These are phyloP conservation scores for Falco naumanni DNA, from an alignment of 2,797 vertebrate genomes.

Conservation along the genomic window DNA sequence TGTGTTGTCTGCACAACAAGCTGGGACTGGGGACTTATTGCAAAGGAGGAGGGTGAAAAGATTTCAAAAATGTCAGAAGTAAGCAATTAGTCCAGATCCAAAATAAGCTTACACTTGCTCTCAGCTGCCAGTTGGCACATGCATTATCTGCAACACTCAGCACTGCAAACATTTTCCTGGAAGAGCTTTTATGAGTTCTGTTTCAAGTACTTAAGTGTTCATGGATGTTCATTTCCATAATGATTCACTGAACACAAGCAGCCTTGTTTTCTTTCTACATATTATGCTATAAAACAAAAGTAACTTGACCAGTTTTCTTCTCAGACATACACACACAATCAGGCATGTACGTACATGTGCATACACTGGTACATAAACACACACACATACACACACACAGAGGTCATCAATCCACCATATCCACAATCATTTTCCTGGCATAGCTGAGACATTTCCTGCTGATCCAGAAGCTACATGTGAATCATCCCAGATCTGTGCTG, in stretches of 20 bases:
- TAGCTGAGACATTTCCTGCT: neutral
- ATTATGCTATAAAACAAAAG: neutral
- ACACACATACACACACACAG: neutral
- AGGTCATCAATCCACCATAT: neutral
- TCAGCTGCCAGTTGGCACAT: neutral
- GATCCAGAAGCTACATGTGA: neutral
- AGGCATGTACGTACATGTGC: fast-evolving
- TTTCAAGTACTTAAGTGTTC: conserved; percentile 1
- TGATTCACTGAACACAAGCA: neutral
- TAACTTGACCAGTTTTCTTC: neutral
- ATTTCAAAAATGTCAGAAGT: conserved; percentile 1
- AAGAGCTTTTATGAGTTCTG: neutral
- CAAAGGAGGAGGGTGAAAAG: neutral
- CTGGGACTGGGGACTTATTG: neutral
- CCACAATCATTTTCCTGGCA: neutral
- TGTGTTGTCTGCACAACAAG: neutral
- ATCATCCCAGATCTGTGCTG: neutral
- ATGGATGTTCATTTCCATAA: neutral
- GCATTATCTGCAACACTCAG: neutral
- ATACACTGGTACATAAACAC: neutral
- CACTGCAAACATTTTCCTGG: conserved; percentile 11
- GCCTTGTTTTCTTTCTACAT: neutral
- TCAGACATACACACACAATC: neutral
- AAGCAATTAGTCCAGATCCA: conserved; percentile 16
- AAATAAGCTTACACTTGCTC: neutral